A percentile compares a stretch with the other conserved stretches of the same genome.
Evolutionary conservation across 2,113 vertebrate genomes (phyloP).

Genomic region (Eulemur macaco): DNA sequence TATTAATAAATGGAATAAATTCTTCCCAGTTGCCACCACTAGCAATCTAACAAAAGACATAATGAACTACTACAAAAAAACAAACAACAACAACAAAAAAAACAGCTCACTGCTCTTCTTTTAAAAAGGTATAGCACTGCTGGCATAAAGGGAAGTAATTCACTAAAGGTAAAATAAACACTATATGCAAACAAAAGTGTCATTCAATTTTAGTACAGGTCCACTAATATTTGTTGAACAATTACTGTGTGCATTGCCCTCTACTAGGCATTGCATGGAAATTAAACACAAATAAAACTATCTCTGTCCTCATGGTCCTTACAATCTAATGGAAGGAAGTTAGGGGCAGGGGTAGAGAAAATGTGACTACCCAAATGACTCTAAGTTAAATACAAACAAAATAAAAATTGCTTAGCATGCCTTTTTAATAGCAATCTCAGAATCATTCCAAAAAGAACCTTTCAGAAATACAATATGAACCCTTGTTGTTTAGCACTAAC

Average conservation of each 20-base stretch:
- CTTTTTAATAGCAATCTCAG: neutral
- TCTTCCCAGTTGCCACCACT: neutral
- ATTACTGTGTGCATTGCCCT: neutral
- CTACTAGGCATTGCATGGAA: neutral
- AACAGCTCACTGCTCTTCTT: neutral
- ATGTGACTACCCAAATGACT: neutral
- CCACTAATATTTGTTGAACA: neutral
- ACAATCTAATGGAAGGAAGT: neutral
- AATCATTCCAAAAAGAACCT: neutral
- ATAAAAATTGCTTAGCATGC: neutral
- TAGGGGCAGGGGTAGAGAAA: neutral
- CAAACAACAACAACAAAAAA: neutral
- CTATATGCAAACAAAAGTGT: neutral
- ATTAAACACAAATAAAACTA: neutral
- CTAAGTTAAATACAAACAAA: neutral
- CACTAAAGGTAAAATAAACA: neutral
- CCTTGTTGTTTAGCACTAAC: neutral
- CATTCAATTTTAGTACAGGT: neutral
- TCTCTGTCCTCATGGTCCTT: neutral
- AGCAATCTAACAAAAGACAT: neutral
- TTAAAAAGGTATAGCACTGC: neutral
- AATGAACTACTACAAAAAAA: neutral
- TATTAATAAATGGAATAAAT: conserved; percentile 28
- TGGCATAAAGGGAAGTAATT: neutral
- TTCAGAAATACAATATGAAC: neutral